Evolutionary conservation across 2,888 invertebrate genomes (phyloP).

Genomic region (Neocrepidodera transversa): DNA sequence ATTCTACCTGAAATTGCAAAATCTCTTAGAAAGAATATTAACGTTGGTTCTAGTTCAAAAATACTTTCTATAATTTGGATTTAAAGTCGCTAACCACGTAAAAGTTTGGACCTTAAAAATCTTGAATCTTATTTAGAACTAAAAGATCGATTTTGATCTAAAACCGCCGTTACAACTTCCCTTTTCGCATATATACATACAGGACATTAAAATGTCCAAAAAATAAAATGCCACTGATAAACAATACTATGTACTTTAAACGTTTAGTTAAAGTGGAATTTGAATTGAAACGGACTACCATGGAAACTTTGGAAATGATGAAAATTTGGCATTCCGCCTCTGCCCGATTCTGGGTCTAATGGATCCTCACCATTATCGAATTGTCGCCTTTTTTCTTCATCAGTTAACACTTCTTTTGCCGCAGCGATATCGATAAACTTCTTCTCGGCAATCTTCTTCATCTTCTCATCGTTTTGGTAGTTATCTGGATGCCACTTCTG

Average conservation of each 20-base stretch:
- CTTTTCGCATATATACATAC: too few species aligned
- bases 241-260: background rate
- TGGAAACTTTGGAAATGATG: slow-evolving; percentile 71
- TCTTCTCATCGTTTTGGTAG: slow-evolving; percentile 78
- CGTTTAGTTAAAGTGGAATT: slow-evolving; percentile 90
- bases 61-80: too few species aligned
- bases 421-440: slow-evolving; percentile 98
- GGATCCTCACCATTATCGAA: slow-evolving; percentile 98
- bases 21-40: background rate
- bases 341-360: slow-evolving; percentile 88
- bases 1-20: background rate
- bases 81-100: too few species aligned
- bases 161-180: too few species aligned
- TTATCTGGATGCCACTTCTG: slow-evolving; percentile 99
- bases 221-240: background rate
- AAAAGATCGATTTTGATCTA: too few species aligned
- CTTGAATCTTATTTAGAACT: too few species aligned
- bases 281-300: slow-evolving; percentile 94
- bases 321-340: slow-evolving; percentile 77
- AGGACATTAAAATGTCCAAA: background rate
- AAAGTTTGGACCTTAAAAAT: too few species aligned
- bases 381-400: slow-evolving; percentile 90
- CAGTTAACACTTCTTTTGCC: slow-evolving; percentile 93
- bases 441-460: slow-evolving; percentile 94
- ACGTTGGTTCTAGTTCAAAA: too few species aligned